Evolutionary conservation across 64 coral and sea anemone genomes (phyloP).

Genomic region (Platygyra sinensis): DNA sequence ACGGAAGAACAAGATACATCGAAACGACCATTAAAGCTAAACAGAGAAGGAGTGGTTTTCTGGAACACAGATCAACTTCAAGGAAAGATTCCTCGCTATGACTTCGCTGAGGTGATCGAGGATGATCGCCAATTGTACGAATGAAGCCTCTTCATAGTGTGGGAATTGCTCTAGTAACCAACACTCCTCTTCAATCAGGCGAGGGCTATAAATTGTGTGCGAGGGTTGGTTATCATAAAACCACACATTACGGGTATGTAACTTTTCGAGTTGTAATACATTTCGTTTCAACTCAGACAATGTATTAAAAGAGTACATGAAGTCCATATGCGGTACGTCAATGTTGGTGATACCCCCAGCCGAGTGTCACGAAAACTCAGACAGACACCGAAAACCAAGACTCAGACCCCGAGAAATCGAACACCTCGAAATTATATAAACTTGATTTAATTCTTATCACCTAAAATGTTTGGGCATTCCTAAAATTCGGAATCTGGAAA

Average conservation of each 20-base stretch:
- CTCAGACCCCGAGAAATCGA: no score
- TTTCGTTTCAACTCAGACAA: no score
- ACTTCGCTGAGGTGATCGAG: constrained; percentile 40
- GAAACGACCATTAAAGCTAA: background rate
- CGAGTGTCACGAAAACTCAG: no score
- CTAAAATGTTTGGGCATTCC: no score
- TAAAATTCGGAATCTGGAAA: no score
- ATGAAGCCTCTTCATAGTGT: constrained; percentile 61
- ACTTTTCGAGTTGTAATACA: background rate
- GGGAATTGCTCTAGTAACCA: constrained; percentile 56
- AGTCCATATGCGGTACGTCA: no score
- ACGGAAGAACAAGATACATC: constrained; percentile 23
- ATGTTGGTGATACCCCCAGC: no score
- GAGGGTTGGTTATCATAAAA: constrained; percentile 60
- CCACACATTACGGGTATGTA: constrained; percentile 79
- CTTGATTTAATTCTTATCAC: no score
- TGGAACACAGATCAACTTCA: constrained; percentile 53
- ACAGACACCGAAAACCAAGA: no score
- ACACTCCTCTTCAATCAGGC: constrained; percentile 13
- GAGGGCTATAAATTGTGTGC: constrained; percentile 1
- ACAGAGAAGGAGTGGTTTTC: constrained; percentile 41
- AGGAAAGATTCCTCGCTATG: constrained; percentile 50
- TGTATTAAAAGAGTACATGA: no score
- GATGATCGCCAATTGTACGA: constrained; percentile 55
- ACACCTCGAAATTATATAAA: no score